Evolutionary conservation across 1,140 invertebrate species (phyloP), one percentile per base, ranked within the genome.

Genomic region (Magallana ariakensis): DNA sequence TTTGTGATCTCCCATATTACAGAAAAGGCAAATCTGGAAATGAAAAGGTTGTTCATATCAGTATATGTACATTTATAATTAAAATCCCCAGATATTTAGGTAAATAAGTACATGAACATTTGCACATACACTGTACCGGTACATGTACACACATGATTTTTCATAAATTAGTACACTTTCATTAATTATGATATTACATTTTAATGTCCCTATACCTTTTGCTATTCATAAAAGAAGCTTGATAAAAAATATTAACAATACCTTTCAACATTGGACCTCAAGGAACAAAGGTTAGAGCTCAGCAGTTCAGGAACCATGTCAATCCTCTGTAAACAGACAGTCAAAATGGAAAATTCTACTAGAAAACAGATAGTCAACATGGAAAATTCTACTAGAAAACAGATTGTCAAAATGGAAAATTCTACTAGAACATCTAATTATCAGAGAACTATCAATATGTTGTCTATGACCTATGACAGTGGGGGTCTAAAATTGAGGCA

Each of bases 221-320:
- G 5, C 33, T 46, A 46, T 46, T 46, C 33, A 46, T 46, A 46
- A 46, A 46, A 46, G 3, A 46, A 5, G 33, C 33, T 46, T 1
- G 33, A 46, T 46, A 46, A 46, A 46, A 46, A 46, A 46, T 46
- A 46, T 46, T 46, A 1, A 46, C 33, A 46, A 46, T 90, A 95
- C 94, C 95, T 93, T 84, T 95, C 95, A 16, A 94, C 95, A 90
- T 93, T 91, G 75, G 93, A 93, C 66, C 95, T 86, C 10, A 95
- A 90, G 10, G 95, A 96, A 90, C 95, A 96, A 75, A 96, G 88
- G 89, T 96, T 95, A 33, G 94, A 95, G 90, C 95, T 95, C 0
- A 96, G 90, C 22, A 95, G 90, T 86, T 94, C 93, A 55, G 95
- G 95, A 7, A 96, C 93, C 95, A 96, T 96, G 90, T 95, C 95